Percentiles rank a stretch among this genome's conserved stretches.
phyloP scores from a whole-genome alignment of 30 jellyfish, hydroid and myxozoan genomes.

The Aurelia coerulea region DNA sequence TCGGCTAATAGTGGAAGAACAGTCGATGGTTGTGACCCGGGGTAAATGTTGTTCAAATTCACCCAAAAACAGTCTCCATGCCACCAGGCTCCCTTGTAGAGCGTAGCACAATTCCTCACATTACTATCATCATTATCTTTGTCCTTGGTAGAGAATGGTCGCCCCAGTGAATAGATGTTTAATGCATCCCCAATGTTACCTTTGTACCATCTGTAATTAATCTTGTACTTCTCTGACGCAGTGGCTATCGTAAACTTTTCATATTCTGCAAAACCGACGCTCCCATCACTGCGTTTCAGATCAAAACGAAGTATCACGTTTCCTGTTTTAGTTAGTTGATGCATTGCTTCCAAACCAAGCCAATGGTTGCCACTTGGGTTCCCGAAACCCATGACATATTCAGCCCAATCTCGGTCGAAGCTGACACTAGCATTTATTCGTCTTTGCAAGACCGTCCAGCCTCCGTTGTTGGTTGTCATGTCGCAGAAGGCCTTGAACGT shows the following conservation, averaged over 20 bases:
- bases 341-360: conserved; percentile 54
- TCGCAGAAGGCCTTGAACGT: conserved; percentile 29
- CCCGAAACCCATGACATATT: conserved; percentile 38
- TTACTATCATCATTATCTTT: background rate
- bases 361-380: conserved; percentile 22
- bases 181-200: conserved; percentile 19
- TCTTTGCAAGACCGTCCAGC: conserved; percentile 52
- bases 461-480: conserved; percentile 44
- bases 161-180: background rate
- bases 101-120: background rate
- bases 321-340: conserved; percentile 12
- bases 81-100: conserved; percentile 12
- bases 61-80: background rate
- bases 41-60: conserved; percentile 1
- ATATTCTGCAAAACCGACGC: no score
- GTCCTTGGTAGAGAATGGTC: background rate
- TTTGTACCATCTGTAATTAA: background rate
- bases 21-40: background rate
- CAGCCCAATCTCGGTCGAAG: conserved; percentile 31
- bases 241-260: no score
- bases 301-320: conserved; percentile 22
- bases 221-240: background rate
- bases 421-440: conserved; percentile 13
- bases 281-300: background rate
- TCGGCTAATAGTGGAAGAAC: background rate